Percentiles rank a stretch among this genome's conserved stretches.
phyloP scores from a whole-genome alignment of 2,797 vertebrate genomes.

The Sylvilagus floridanus region DNA sequence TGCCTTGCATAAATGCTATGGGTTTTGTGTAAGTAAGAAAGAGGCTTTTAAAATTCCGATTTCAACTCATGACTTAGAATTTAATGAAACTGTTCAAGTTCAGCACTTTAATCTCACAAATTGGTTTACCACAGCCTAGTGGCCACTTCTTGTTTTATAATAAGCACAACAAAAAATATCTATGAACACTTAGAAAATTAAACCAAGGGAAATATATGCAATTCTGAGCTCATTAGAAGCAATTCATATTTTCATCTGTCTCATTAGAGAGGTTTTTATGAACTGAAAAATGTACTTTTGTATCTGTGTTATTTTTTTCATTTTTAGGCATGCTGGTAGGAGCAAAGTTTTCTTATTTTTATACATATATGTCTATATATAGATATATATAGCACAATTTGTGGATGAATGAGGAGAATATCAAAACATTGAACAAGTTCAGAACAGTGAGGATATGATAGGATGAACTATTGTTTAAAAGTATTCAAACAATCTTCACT shows the following conservation, averaged over 20 bases:
- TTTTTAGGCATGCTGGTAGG: slow-evolving; percentile 83
- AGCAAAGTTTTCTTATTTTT: slow-evolving; percentile 85
- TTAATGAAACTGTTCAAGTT: slow-evolving; percentile 89
- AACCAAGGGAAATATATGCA: slow-evolving; percentile 87
- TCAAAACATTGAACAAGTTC: slow-evolving; percentile 64
- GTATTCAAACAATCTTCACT: not conserved
- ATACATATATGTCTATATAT: slow-evolving; percentile 60
- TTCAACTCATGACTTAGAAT: slow-evolving; percentile 86
- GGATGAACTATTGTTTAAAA: slow-evolving; percentile 63
- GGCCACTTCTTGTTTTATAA: slow-evolving; percentile 90
- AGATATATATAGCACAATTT: slow-evolving; percentile 69
- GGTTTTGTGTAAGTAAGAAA: slow-evolving; percentile 75
- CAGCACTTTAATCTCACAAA: slow-evolving; percentile 89
- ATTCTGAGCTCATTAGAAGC: slow-evolving; percentile 89
- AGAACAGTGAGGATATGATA: slow-evolving; percentile 53
- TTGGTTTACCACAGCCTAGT: slow-evolving; percentile 90
- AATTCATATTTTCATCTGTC: slow-evolving; percentile 90
- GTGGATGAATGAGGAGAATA: slow-evolving; percentile 64
- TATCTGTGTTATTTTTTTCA: slow-evolving; percentile 81
- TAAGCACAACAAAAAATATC: slow-evolving; percentile 89
- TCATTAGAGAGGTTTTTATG: slow-evolving; percentile 89
- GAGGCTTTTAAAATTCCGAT: slow-evolving; percentile 79
- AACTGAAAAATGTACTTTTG: slow-evolving; percentile 87
- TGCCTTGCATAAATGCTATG: slow-evolving; percentile 38
- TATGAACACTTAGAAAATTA: slow-evolving; percentile 89